Conservation (phyloP, 2,797 vertebrate genomes). For the Tiaroga cobitis region DNA sequence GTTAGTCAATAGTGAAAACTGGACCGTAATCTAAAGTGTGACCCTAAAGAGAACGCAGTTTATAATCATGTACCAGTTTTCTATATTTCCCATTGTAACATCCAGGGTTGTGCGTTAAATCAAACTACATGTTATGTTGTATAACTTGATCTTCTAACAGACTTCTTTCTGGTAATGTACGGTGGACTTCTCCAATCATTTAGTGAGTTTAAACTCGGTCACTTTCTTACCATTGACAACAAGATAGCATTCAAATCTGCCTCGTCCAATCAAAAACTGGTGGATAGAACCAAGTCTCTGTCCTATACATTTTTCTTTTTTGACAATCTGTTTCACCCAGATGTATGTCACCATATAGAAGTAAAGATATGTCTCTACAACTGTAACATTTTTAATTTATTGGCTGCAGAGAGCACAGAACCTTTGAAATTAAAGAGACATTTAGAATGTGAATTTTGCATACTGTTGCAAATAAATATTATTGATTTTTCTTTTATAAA, state of each 20-base stretch:
- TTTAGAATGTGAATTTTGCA: no score
- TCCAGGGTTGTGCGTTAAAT: background rate
- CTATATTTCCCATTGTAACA: background rate
- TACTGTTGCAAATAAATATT: no score
- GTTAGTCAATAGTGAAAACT: no score
- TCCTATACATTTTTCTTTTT: background rate
- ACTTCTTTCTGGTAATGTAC: background rate
- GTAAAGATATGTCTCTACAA: background rate
- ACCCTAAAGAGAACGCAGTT: background rate
- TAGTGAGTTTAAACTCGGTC: background rate
- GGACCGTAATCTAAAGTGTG: background rate
- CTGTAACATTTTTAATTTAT: background rate
- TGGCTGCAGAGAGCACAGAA: no score
- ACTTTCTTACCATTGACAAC: background rate
- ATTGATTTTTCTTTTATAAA: no score
- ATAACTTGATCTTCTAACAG: background rate
- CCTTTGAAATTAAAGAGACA: background rate
- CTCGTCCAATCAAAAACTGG: background rate
- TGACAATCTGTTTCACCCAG: no score
- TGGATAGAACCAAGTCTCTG: background rate
- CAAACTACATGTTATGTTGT: background rate
- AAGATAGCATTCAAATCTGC: background rate
- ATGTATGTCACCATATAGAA: background rate
- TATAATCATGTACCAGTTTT: background rate
- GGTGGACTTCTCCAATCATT: rapidly evolving